phyloP scores from a whole-genome alignment of 1,140 invertebrate species.

The Eurosta solidaginis region DNA sequence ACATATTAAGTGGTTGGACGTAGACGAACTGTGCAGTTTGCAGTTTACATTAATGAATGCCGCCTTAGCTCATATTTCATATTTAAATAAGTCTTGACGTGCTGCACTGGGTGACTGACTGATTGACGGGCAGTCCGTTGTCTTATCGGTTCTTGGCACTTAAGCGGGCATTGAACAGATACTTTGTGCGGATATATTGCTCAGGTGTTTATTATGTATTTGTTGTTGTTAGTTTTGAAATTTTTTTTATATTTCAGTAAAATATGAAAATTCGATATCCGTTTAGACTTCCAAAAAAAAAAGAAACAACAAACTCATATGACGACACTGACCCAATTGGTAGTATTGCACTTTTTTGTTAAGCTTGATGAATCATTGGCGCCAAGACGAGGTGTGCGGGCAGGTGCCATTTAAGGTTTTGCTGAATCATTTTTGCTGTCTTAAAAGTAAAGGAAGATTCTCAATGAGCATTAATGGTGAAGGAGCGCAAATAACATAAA shows the following conservation, averaged over 20 bases:
- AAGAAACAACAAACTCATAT: not conserved
- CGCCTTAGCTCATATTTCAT: slow-evolving; percentile 10
- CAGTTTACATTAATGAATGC: not conserved
- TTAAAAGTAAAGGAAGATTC: too few relatives aligned
- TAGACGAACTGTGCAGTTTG: not conserved
- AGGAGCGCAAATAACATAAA: too few relatives aligned
- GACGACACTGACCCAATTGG: not conserved
- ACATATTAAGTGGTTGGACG: not conserved
- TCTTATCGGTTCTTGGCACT: not conserved
- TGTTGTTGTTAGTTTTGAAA: not conserved
- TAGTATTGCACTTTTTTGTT: not conserved
- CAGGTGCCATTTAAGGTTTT: slow-evolving; percentile 1
- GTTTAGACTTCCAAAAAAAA: not conserved
- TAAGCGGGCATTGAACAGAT: not conserved
- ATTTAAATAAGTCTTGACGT: not conserved
- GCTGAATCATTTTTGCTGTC: not conserved
- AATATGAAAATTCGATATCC: slow-evolving; percentile 26
- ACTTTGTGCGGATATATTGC: not conserved
- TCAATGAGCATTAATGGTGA: too few relatives aligned
- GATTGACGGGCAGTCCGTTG: not conserved
- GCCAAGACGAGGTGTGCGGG: not conserved
- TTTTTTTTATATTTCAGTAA: slow-evolving; percentile 8
- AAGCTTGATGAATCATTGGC: not conserved
- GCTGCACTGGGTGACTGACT: too few relatives aligned
- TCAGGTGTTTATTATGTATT: not conserved